These are phyloP conservation scores for Apotomis capreana DNA, from an alignment of 2,888 invertebrate species.

Conservation along the genomic window DNA sequence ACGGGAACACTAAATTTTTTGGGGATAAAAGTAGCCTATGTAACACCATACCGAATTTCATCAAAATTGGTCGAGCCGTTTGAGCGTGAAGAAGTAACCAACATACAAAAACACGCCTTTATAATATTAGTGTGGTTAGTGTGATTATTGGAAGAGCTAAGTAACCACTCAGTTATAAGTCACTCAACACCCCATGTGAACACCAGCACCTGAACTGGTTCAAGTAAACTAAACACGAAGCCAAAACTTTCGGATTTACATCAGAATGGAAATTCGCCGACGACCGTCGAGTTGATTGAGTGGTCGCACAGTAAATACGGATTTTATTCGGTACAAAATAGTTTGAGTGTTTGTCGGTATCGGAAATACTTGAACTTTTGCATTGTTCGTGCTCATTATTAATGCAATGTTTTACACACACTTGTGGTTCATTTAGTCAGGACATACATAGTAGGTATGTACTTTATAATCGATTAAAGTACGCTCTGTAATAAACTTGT, in stretches of 20 bases:
- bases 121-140: too few relatives aligned
- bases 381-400: background rate
- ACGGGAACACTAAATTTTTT: too few relatives aligned
- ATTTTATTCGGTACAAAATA: constrained; percentile 31
- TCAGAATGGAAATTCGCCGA: constrained; percentile 28
- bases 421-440: too few relatives aligned
- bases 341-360: constrained; percentile 12
- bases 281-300: constrained; percentile 37
- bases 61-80: too few relatives aligned
- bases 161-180: background rate
- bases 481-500: too few relatives aligned
- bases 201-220: constrained; percentile 6
- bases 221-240: constrained; percentile 28
- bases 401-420: background rate
- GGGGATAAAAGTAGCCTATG: too few relatives aligned
- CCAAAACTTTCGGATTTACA: constrained; percentile 37
- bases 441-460: too few relatives aligned
- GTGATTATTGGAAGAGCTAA: too few relatives aligned
- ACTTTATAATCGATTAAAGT: too few relatives aligned
- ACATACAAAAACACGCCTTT: too few relatives aligned
- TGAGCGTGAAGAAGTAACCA: too few relatives aligned
- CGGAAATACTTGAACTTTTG: constrained; percentile 21
- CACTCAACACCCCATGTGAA: constrained; percentile 16
- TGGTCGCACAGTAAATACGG: constrained; percentile 32
- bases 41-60: too few relatives aligned